These are phyloP conservation scores for Drosophila rellima DNA, from an alignment of 2,888 invertebrate genomes.

Conservation along the genomic window DNA sequence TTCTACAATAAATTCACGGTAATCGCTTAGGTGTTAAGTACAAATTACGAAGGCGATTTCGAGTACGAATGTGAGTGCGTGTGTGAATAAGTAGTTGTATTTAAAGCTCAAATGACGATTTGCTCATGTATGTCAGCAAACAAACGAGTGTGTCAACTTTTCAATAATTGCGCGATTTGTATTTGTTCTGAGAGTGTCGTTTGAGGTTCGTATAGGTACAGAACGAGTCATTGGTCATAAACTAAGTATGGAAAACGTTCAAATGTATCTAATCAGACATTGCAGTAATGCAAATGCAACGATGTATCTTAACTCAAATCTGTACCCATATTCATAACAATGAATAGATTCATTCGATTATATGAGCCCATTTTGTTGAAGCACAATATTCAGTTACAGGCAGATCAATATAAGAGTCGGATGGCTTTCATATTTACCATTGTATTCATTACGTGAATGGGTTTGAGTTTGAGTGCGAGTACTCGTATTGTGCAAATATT, in stretches of 20 bases:
- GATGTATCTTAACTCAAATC: neutral
- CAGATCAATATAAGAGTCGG: neutral
- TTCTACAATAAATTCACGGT: slow-evolving; percentile 26
- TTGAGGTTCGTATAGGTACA: neutral
- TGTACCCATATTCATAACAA: neutral
- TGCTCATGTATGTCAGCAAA: slow-evolving; percentile 20
- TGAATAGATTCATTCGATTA: neutral
- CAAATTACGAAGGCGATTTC: slow-evolving; percentile 9
- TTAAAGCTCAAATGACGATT: slow-evolving; percentile 3
- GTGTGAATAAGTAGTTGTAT: slow-evolving; percentile 4
- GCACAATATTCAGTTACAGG: neutral
- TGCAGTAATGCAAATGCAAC: neutral
- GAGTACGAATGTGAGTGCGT: neutral
- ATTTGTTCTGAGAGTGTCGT: neutral
- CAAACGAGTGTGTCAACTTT: slow-evolving; percentile 25
- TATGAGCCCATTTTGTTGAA: neutral
- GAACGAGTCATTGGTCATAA: neutral
- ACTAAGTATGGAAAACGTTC: neutral
- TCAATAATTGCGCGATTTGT: slow-evolving; percentile 25
- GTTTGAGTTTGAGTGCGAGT: neutral
- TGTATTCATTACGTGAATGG: neutral
- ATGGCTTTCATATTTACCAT: neutral
- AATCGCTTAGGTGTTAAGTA: slow-evolving; percentile 39
- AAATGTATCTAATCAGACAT: slow-evolving; percentile 4
- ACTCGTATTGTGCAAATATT: neutral